A percentile compares a stretch with the other conserved stretches of the same genome.
Evolutionary conservation across 2,888 invertebrate species (phyloP).

Genomic region (Xestia rhomboidea): DNA sequence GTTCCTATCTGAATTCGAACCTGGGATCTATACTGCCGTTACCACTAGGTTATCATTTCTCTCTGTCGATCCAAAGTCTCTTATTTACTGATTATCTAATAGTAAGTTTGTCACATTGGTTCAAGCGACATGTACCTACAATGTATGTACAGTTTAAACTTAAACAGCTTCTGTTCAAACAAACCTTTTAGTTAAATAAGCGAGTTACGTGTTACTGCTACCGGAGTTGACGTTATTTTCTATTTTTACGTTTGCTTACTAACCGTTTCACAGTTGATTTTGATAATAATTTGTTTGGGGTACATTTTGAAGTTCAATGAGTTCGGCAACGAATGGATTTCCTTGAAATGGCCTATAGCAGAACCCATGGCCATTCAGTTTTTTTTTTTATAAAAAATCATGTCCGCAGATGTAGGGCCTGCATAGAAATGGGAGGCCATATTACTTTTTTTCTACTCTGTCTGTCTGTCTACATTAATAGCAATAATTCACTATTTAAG

Average conservation of each 20-base stretch:
- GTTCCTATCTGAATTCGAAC: too few relatives aligned
- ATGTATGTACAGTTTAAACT: constrained; percentile 30
- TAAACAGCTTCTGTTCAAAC: constrained; percentile 42
- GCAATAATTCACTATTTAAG: too few relatives aligned
- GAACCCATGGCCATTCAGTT: too few relatives aligned
- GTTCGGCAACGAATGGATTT: too few relatives aligned
- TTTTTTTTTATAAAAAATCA: too few relatives aligned
- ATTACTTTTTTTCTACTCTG: too few relatives aligned
- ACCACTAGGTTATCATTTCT: neutral
- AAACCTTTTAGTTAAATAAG: constrained; percentile 58
- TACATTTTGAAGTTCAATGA: neutral
- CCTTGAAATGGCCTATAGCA: too few relatives aligned
- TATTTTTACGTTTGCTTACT: constrained; percentile 51
- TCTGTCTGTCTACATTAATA: too few relatives aligned
- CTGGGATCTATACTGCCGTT: neutral
- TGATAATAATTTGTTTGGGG: neutral
- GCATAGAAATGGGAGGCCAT: too few relatives aligned
- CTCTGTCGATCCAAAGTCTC: neutral
- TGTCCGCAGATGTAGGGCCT: too few relatives aligned
- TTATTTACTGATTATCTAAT: constrained; percentile 29
- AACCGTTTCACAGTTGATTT: constrained; percentile 28
- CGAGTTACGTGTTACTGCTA: constrained; percentile 44
- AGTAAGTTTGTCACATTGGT: constrained; percentile 20
- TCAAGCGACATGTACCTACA: constrained; percentile 15
- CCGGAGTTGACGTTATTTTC: constrained; percentile 47